Evolutionary conservation across 2,888 invertebrate genomes (phyloP), one percentile per base, ranked within the genome.

Genomic region (Eupithecia vulgata): DNA sequence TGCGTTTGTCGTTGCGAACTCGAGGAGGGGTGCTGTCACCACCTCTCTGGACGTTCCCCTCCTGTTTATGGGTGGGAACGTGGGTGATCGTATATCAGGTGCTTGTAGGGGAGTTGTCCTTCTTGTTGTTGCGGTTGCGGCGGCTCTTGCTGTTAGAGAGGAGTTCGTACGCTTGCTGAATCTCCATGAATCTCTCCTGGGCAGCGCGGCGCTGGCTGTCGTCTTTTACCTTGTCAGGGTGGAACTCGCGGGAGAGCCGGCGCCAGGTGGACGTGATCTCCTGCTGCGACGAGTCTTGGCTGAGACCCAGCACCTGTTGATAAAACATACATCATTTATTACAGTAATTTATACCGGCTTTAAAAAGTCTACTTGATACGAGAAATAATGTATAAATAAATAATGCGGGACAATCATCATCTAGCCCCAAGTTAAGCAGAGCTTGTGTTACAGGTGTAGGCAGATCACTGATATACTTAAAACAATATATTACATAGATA

Each of bases 201-300:
- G 98, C 98, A 2, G 91, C 95, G 5, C 94, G 91, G 61, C 97
- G 96, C 73, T 95, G 95, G 1, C 95, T 90, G 5, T 95, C 95
- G 77, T 98, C 97, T 85, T 97, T 97, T 7, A 97, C 97, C 88
- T 98, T 98, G 86, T 99, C 99, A 0, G 99, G 99, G 90, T 99
- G 99, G 91, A 97, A 96, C 85, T 98, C 97, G 45, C 97, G 96
- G 0, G 98, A 98, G 0, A 99, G 91, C 40, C 95, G 95, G 42
- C 98, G 95, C 96, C 98, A 99, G 17, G 95, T 96, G 0, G 96
- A 89, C 0, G 98, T 98, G 34, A 99, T 98, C 88, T 98, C 97
- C 57, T 97, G 96, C 85, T 99, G 98, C 21, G 97, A 96, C 0
- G 98, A 96, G 3, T 96, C 96, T n/a, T 96, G 96, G 35, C 96